phyloP scores from a whole-genome alignment of 1,140 invertebrate species.

The Hylaeus volcanicus region DNA sequence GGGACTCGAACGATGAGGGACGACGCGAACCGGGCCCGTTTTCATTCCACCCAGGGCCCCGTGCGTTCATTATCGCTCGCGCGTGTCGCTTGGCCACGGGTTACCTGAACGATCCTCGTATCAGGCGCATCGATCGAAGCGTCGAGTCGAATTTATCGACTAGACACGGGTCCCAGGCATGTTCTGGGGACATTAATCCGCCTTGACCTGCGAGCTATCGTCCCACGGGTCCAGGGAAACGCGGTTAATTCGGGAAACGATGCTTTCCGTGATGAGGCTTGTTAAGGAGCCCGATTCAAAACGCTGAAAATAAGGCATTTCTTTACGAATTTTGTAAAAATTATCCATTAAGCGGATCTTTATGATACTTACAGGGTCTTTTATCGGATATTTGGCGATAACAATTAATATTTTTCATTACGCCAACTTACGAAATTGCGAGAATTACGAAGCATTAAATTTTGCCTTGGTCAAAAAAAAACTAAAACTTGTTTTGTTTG shows the following conservation, averaged over 20 bases:
- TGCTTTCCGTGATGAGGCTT: background rate
- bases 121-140: constrained; percentile 18
- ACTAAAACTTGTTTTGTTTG: too few species aligned
- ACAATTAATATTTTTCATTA: too few species aligned
- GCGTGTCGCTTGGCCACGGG: constrained; percentile 15
- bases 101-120: constrained; percentile 23
- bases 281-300: background rate
- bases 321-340: too few species aligned
- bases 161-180: background rate
- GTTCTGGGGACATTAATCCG: constrained; percentile 16
- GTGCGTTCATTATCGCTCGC: constrained; percentile 38
- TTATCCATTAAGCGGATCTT: too few species aligned
- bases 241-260: background rate
- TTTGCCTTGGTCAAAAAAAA: too few species aligned
- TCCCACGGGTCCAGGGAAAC: background rate
- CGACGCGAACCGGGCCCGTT: constrained; percentile 11
- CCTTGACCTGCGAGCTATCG: constrained; percentile 6
- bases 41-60: background rate
- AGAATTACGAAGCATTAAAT: too few species aligned
- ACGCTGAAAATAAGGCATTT: too few species aligned
- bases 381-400: too few species aligned
- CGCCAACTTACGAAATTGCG: too few species aligned
- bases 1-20: constrained; percentile 24
- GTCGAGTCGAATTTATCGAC: constrained; percentile 32
- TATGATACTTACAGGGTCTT: too few species aligned